phyloP scores from a whole-genome alignment of 2,888 invertebrate genomes.

The Plusia festucae region DNA sequence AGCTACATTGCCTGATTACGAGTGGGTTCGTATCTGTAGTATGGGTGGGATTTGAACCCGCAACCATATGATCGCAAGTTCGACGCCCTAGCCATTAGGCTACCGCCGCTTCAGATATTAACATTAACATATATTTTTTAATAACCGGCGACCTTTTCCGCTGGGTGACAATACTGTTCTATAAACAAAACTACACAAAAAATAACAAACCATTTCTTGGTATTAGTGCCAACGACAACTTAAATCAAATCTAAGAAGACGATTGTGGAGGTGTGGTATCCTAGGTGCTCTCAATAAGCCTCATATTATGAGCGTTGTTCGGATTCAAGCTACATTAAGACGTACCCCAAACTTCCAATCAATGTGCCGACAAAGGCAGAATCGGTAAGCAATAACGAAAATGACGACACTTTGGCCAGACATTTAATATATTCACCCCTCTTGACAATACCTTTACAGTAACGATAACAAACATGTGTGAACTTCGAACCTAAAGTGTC shows the following conservation, averaged over 20 bases:
- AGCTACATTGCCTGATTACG: too few species aligned
- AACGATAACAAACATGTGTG: slow-evolving; percentile 64
- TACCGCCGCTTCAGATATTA: too few species aligned
- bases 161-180: too few species aligned
- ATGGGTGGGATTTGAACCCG: too few species aligned
- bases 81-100: too few species aligned
- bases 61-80: too few species aligned
- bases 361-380: slow-evolving; percentile 7
- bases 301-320: background rate
- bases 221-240: background rate
- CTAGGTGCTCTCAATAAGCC: background rate
- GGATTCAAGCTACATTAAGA: background rate
- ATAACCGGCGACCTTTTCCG: too few species aligned
- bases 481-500: slow-evolving; percentile 61
- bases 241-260: background rate
- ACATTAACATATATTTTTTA: too few species aligned
- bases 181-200: too few species aligned
- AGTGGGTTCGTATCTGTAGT: too few species aligned
- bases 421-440: slow-evolving; percentile 51
- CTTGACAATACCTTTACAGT: slow-evolving; percentile 33
- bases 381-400: slow-evolving; percentile 23
- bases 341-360: slow-evolving; percentile 20
- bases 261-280: background rate
- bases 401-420: slow-evolving; percentile 6
- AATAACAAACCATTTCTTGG: too few species aligned